Percentiles rank a stretch among this genome's conserved stretches.
Evolutionary conservation across 92 coral and sea anemone species (phyloP).

Genomic region (Zoanthus solanderi): DNA sequence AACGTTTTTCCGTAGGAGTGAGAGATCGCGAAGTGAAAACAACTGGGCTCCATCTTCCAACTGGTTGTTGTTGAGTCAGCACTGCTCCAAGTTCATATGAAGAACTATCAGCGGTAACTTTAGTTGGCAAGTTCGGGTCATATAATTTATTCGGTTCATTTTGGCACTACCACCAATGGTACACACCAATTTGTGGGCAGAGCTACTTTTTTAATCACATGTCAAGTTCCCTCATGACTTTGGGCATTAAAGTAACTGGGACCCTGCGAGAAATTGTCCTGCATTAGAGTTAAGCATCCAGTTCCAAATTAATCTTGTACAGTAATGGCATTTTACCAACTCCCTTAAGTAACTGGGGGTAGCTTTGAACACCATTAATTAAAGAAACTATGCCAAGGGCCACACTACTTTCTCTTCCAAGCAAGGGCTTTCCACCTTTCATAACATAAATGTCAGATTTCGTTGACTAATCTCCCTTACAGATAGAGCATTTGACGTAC

Average conservation of each 20-base stretch:
- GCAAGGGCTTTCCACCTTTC: conserved; percentile 32
- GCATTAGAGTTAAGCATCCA: conserved; percentile 11
- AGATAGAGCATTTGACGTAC: no score
- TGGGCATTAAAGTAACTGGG: conserved; percentile 17
- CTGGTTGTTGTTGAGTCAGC: conserved; percentile 50
- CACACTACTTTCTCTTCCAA: background rate
- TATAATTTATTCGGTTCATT: background rate
- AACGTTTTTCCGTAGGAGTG: no score
- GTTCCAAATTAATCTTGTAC: conserved; percentile 15
- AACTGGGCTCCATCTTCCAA: conserved; percentile 48
- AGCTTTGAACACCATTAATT: background rate
- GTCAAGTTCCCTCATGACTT: conserved; percentile 24
- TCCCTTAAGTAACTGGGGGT: no score
- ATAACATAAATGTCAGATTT: background rate
- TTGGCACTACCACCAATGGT: background rate
- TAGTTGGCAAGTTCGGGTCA: background rate
- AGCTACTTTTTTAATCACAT: background rate
- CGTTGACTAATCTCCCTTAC: no score
- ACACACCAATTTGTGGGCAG: background rate
- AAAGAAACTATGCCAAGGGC: conserved; percentile 22
- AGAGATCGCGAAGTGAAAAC: conserved; percentile 15
- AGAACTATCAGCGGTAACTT: conserved; percentile 59
- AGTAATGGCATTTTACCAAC: background rate
- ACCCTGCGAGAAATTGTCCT: background rate
- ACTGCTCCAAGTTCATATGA: conserved; percentile 61